Evolutionary conservation across 2,113 vertebrate species (phyloP), one percentile per base, ranked within the genome.

Genomic region (Atrichornis clamosus): DNA sequence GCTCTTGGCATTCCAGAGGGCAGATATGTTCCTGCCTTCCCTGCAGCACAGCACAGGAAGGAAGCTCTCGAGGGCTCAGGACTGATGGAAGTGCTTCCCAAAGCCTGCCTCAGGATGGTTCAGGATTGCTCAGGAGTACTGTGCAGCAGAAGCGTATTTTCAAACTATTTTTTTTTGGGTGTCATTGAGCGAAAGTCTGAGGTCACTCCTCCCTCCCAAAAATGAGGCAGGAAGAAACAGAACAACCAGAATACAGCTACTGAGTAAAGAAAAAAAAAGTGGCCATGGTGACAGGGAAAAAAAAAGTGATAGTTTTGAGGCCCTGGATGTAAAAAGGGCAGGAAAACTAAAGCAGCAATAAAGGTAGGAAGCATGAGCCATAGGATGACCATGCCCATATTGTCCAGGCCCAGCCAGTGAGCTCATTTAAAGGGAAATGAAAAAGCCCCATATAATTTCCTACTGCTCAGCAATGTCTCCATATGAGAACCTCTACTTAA

Each of bases 391-490:
- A 26, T 89, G 76, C 37, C 89, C 83, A 79, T 76, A 76, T 93
- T 84, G 69, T 90, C 82, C 80, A 74, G 64, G 58, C 84, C 62
- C 67, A 89, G 95, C 78, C 89, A 91, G 84, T 9, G 13, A 92
- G 89, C 52, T 95, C 72, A 52, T 60, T 93, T 95, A 94, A 95
- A 97, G 94, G 91, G 95, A 97, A 95, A 96, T 96, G 91, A 96
- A 93, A 96, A 89, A 90, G 79, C 89, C 56, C 84, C 75, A 73
- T 80, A 95, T 95, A 26, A 95, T 95, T 96, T 96, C 95, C 95
- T 87, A 96, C 80, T 4, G 70, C 93, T 96, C 83, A 83, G 74
- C 93, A 88, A 92, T 3, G 49, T 95, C 95, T 96, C 89, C 96
- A 88, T 93, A 96, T 92, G 94, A 96, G 93, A 90, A 91, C 81